phyloP scores from a whole-genome alignment of 1,140 invertebrate species.

The Heliconius hewitsoni region DNA sequence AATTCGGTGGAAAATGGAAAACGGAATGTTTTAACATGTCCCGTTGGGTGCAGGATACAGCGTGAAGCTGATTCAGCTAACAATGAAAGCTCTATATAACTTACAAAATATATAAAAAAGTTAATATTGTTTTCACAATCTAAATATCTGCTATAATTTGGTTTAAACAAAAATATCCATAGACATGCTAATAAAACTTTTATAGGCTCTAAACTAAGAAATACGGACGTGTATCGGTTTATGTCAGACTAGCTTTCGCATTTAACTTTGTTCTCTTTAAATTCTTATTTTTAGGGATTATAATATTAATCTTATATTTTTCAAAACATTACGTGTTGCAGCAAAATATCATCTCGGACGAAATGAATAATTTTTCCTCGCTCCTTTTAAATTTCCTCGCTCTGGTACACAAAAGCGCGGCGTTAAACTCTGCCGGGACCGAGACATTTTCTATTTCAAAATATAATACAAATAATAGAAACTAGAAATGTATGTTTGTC shows the following conservation, averaged over 20 bases:
- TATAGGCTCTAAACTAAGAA: conserved; percentile 7
- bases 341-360: too few species aligned
- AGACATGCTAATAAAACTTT: neutral
- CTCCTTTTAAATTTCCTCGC: too few species aligned
- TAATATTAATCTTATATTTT: too few species aligned
- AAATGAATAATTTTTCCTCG: too few species aligned
- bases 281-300: neutral
- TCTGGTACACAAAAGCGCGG: too few species aligned
- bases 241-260: neutral
- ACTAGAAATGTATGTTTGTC: neutral
- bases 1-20: too few species aligned
- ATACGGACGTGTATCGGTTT: neutral
- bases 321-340: too few species aligned
- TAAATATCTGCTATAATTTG: conserved; percentile 10
- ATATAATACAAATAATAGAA: neutral
- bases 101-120: neutral
- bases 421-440: too few species aligned
- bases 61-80: too few species aligned
- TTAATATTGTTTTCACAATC: conserved; percentile 9
- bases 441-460: neutral
- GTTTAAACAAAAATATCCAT: neutral
- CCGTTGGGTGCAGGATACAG: too few species aligned
- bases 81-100: neutral
- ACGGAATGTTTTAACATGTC: too few species aligned
- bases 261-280: neutral